Evolutionary conservation across 2,113 vertebrate species (phyloP), one percentile per base, ranked within the genome.

Genomic region (Trematocara unimaculatum): DNA sequence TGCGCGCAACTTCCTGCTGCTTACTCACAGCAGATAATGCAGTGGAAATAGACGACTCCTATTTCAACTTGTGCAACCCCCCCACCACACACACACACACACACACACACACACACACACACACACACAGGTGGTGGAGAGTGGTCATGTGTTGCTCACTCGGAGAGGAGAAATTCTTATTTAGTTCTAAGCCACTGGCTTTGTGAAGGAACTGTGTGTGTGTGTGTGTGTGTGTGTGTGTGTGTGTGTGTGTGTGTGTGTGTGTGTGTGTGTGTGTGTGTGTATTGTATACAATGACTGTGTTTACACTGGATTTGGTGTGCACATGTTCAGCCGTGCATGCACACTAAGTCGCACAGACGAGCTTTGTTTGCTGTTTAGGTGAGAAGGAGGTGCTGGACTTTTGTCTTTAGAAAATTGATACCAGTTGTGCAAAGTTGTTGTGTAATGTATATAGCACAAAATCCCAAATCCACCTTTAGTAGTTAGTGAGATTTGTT

Each of bases 251-350:
- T 45, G 12, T 14, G 13, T 45, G 42, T 13, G 42, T 45, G 42
- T 47, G 45, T 17, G 45, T 49, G 47, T 49, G 15, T 18, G 47
- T 51, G 49, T 70, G 67, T 81, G 87, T 87, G 87, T 93, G 81
- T 88, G 85, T 81, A 77, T 89, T 18, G 45, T 84, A 89, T 90
- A 92, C 87, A 94, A 87, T 89, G 53, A 80, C 81, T 56, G 83
- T 93, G 93, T 94, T 95, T 94, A 94, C 87, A 88, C 84, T 56
- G 54, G 89, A 91, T 82, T 90, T 14, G 45, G 55, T 70, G 86
- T 91, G 87, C 87, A 81, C 85, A 78, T 79, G 84, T 86, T 79
- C 83, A 81, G 89, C 88, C 83, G 51, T 84, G 83, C 85, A 54
- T 88, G 80, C 70, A 81, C 89, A 83, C 67, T 84, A 77, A 78